Base-by-base conservation (phyloP, 2,888 invertebrate genomes). In the Lepas anatifera region DNA sequence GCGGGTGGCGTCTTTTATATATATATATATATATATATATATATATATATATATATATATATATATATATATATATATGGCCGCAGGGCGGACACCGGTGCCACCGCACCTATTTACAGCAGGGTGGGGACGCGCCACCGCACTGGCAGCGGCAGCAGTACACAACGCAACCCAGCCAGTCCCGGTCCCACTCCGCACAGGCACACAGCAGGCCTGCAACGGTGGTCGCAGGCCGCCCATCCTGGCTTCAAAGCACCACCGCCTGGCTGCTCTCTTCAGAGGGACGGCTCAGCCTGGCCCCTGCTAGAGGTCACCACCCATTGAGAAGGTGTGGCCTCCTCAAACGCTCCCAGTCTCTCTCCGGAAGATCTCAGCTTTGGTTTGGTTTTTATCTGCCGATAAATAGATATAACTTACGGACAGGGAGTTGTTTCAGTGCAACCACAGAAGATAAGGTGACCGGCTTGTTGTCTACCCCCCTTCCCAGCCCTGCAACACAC, bases 291-390 rank as follows among this genome's bases (percentile, higher is more conserved):
- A 13, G 16, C 16, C n/a, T n/a, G n/a, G n/a, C n/a, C n/a, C n/a
- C n/a, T n/a, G n/a, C n/a, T n/a, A n/a, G n/a, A n/a, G n/a, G n/a
- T n/a, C n/a, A n/a, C n/a, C n/a, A n/a, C n/a, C n/a, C n/a, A n/a
- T n/a, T n/a, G n/a, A n/a, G n/a, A n/a, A n/a, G n/a, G n/a, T n/a
- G n/a, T n/a, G n/a, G n/a, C n/a, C n/a, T n/a, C n/a, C n/a, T n/a
- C n/a, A n/a, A n/a, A n/a, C n/a, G 43, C 43, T 18, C 16, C 43
- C 10, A 3, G 43, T 18, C 43, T 13, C 27, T 13, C 50, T 1
- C 50, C 25, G 58, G 32, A 58, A 58, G 32, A 58, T 58, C 58
- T 58, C 58, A 58, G 58, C 58, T 58, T 58, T 58, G 58, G 58
- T 58, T 58, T 58, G 32, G 58, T 58, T 32, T n/a, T 6, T 58